phyloP scores from a whole-genome alignment of 1,140 invertebrate genomes.

The Lutraria rhynchaena region DNA sequence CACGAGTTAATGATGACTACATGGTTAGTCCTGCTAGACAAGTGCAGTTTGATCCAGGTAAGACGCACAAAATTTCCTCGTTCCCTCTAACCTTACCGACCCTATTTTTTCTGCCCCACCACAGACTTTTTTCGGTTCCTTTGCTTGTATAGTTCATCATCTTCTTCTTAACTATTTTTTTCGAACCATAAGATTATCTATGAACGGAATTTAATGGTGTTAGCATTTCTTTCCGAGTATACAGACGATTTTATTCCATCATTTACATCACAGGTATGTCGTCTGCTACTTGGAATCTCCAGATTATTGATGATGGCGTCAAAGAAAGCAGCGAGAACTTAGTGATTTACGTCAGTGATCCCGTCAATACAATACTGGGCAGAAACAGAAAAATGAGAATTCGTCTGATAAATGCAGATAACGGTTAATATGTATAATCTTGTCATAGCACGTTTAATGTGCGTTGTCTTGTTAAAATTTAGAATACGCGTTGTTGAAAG shows the following conservation, averaged over 20 bases:
- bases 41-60: constrained; percentile 80
- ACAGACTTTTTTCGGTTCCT: too few species aligned
- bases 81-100: background rate
- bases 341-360: constrained; percentile 68
- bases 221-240: too few species aligned
- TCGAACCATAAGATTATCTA: too few species aligned
- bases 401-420: constrained; percentile 73
- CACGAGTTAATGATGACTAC: constrained; percentile 76
- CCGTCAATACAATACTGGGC: constrained; percentile 76
- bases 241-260: too few species aligned
- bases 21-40: constrained; percentile 71
- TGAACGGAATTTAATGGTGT: too few species aligned
- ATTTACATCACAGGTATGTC: constrained; percentile 74
- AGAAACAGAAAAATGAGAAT: constrained; percentile 70
- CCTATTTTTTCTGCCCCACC: too few species aligned
- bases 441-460: too few species aligned
- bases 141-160: too few species aligned
- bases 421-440: constrained; percentile 60
- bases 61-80: background rate
- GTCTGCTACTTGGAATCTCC: constrained; percentile 72
- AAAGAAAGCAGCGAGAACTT: constrained; percentile 75
- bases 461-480: too few species aligned
- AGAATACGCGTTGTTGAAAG: too few species aligned
- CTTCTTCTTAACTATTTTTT: too few species aligned
- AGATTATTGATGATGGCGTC: constrained; percentile 70